phyloP scores from a whole-genome alignment of 2,113 vertebrate genomes.

The Eurystomus gularis region DNA sequence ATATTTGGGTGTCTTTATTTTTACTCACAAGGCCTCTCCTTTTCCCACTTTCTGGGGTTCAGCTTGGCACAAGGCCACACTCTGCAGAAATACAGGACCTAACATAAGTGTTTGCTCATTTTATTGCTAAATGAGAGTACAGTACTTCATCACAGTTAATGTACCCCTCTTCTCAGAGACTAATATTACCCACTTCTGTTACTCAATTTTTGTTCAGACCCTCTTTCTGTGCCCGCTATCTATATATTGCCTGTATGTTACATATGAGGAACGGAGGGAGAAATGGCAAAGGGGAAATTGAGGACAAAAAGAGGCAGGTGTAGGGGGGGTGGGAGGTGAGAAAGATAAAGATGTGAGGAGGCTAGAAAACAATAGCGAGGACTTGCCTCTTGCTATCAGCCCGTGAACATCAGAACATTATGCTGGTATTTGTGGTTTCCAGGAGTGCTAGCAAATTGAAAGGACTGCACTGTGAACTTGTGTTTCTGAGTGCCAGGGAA shows the following conservation, averaged over 20 bases:
- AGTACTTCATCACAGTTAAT: neutral
- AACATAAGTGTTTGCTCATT: neutral
- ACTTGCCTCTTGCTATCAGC: neutral
- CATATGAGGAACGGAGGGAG: neutral
- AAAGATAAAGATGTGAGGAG: neutral
- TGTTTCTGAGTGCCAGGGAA: neutral
- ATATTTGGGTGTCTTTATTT: conserved; percentile 51
- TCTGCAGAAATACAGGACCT: neutral
- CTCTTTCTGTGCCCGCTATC: neutral
- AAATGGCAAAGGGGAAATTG: neutral
- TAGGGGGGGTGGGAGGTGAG: fast-evolving
- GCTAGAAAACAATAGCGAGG: neutral
- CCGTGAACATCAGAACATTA: neutral
- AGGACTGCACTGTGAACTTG: neutral
- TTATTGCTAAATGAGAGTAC: neutral
- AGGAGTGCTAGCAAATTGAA: neutral
- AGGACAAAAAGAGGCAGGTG: neutral
- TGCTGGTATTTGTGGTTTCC: neutral
- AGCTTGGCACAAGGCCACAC: neutral
- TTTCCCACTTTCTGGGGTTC: conserved; percentile 23
- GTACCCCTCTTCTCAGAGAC: neutral
- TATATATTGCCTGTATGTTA: neutral
- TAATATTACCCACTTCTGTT: neutral
- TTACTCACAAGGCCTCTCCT: conserved; percentile 31
- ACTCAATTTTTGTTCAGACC: neutral